Conservation (phyloP, 1,140 invertebrate species). For the Ceratosolen solmsi region DNA sequence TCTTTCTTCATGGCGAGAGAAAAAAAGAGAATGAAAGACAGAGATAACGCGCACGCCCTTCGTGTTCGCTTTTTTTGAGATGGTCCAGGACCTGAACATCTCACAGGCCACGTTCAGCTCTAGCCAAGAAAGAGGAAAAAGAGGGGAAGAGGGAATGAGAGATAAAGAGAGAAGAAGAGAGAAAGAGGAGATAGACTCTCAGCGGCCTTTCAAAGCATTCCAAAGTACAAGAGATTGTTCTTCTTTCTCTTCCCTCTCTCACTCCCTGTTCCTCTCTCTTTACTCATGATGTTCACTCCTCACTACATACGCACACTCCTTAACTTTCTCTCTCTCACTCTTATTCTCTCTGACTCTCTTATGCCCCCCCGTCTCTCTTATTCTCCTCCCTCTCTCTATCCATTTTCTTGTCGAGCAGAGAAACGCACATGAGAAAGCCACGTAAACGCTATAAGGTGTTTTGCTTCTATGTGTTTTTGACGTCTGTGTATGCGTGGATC, state of each 20-base stretch:
- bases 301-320: conserved; percentile 45
- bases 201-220: conserved; percentile 75
- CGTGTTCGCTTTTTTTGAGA: conserved; percentile 60
- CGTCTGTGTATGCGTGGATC: conserved; percentile 23
- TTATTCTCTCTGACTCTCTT: conserved; percentile 47
- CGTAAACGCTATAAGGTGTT: not conserved
- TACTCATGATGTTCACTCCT: conserved; percentile 29
- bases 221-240: conserved; percentile 69
- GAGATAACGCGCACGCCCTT: conserved; percentile 16
- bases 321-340: conserved; percentile 48
- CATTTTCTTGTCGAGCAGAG: conserved; percentile 55
- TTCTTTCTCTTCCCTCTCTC: conserved; percentile 59
- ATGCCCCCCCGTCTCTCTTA: conserved; percentile 55
- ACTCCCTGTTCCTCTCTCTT: too few species aligned
- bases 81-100: conserved; percentile 65
- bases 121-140: conserved; percentile 54
- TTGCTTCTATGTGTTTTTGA: conserved; percentile 20
- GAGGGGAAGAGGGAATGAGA: conserved; percentile 32
- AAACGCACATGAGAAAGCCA: conserved; percentile 47
- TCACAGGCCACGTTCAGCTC: conserved; percentile 59
- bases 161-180: conserved; percentile 29
- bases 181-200: conserved; percentile 54
- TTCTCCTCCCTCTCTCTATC: conserved; percentile 35
- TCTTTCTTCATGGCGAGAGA: conserved; percentile 7
- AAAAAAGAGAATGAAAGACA: conserved; percentile 16